phyloP scores from a whole-genome alignment of 2,888 invertebrate species.

The Nebria brevicollis region DNA sequence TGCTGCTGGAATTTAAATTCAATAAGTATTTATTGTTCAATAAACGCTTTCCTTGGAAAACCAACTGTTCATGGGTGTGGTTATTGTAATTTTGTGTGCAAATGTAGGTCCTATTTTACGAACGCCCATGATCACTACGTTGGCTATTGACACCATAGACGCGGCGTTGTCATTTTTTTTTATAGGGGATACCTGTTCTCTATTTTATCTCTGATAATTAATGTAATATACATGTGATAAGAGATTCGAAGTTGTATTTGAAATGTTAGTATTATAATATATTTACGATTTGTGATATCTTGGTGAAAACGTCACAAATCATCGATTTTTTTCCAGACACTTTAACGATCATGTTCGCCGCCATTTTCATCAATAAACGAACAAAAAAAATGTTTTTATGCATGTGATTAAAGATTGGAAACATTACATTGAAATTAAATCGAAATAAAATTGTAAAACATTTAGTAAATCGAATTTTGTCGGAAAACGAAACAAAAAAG shows the following conservation, averaged over 20 bases:
- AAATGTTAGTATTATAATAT: constrained; percentile 31
- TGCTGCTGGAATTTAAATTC: constrained; percentile 10
- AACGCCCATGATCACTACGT: neutral
- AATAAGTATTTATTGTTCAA: neutral
- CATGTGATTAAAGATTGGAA: neutral
- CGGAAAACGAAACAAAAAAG: too few species aligned
- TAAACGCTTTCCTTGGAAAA: neutral
- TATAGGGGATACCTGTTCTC: constrained; percentile 20
- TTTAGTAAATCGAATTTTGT: neutral
- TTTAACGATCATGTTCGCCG: constrained; percentile 14
- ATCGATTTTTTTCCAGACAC: constrained; percentile 12
- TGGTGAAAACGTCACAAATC: constrained; percentile 31
- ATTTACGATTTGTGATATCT: constrained; percentile 32
- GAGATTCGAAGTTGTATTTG: constrained; percentile 31
- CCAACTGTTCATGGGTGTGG: neutral
- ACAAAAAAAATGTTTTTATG: neutral
- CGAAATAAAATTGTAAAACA: neutral
- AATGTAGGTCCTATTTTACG: neutral
- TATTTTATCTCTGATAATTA: constrained; percentile 39
- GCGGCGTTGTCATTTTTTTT: neutral
- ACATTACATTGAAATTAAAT: neutral
- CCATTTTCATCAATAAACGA: neutral
- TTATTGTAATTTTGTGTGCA: too few species aligned
- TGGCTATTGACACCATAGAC: constrained; percentile 14
- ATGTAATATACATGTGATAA: constrained; percentile 37